Base-by-base conservation (phyloP, 2,113 vertebrate genomes). In the Pithys albifrons region DNA sequence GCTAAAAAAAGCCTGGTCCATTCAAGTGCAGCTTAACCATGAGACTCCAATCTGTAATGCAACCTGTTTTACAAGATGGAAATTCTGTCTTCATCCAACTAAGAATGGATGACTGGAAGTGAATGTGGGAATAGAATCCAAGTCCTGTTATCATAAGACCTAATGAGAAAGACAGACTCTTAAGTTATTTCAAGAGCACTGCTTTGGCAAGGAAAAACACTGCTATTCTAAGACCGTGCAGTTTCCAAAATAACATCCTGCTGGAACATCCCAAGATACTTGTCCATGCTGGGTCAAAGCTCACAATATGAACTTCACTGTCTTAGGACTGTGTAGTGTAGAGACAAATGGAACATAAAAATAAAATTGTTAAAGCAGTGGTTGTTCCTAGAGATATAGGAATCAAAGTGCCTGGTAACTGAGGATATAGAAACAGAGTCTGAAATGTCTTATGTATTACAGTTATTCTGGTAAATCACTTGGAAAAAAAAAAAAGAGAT, bases 161-260 rank as follows among this genome's bases (percentile, higher is more conserved):
- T 85, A 64, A 90, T 83, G 57, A 83, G 85, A 88, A 91, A 76
- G 55, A 82, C 41, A 61, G 19, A 39, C 46, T 66, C n/a, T 93
- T 20, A 52, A 46, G 28, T 89, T 85, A 83, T 95, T 95, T 95
- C 79, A 90, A 84, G 59, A 94, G 9, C 35, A 37, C 77, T 80
- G 46, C 39, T 91, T 76, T 92, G 64, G 51, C 82, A 94, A 90
- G 85, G 77, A 81, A 83, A 79, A 79, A 7, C n/a, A 69, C 6
- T 95, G 72, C 85, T 88, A 83, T 96, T 88, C 64, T 91, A 66
- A 91, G 92, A 84, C 41, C 23, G 74, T 80, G 51, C 33, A 64
- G 11, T 37, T 82, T 89, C 71, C 43, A 85, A 93, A 95, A 91
- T 78, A 86, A 91, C 69, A 84, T 57, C 39, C 9, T 54, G 43